Percentiles rank a stretch among this genome's conserved stretches.
Evolutionary conservation across 2,888 invertebrate species (phyloP).

Genomic region (Brachylomia viminalis): DNA sequence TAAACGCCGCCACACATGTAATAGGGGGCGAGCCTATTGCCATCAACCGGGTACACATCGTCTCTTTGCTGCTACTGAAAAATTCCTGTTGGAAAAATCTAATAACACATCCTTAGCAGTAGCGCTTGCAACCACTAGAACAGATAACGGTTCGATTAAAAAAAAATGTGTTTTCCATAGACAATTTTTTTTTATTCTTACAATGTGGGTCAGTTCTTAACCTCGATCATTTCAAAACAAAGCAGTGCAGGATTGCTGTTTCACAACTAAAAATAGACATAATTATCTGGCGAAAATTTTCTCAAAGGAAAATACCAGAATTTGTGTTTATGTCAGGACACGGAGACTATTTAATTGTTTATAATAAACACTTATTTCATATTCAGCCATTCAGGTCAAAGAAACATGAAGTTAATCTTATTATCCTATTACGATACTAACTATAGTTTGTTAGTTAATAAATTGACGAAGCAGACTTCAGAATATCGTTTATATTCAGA

Average conservation of each 20-base stretch:
- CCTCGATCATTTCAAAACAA: background rate
- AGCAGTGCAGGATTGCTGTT: background rate
- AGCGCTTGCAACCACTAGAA: too few species aligned
- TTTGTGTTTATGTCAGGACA: background rate
- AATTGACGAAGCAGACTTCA: conserved; percentile 2
- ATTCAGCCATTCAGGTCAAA: conserved; percentile 1
- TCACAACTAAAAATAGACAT: background rate
- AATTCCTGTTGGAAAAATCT: too few species aligned
- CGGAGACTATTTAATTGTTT: background rate
- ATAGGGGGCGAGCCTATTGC: too few species aligned
- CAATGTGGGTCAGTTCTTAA: too few species aligned
- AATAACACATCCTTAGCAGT: too few species aligned
- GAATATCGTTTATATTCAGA: conserved; percentile 5
- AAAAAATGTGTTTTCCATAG: too few species aligned
- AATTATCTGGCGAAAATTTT: too few species aligned
- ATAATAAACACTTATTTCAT: background rate
- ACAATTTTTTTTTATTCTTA: too few species aligned
- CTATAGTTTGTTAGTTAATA: background rate
- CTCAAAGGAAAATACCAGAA: background rate
- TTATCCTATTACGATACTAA: background rate
- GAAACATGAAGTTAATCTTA: background rate
- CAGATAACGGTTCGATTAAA: too few species aligned
- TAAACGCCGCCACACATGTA: too few species aligned
- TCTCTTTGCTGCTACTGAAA: too few species aligned
- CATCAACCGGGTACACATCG: too few species aligned